Evolutionary conservation across 2,888 invertebrate genomes (phyloP), one percentile per base, ranked within the genome.

Genomic region (Aethes cnicana): DNA sequence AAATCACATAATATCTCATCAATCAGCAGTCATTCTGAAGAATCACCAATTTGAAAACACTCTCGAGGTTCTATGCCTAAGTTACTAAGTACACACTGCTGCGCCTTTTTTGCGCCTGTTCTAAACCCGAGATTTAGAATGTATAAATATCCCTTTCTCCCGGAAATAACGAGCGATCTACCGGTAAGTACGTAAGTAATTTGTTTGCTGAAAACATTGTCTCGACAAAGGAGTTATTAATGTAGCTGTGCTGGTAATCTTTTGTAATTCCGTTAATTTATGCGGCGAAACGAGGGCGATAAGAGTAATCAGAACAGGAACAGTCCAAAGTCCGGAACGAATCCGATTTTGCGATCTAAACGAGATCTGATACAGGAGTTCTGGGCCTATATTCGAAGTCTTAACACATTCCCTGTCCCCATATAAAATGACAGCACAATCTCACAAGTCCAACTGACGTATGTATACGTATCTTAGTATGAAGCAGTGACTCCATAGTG

Each of bases 211-310:
- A 25, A 50, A 37, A 52, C 44, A 52, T 46, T 52, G 18, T 39
- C 26, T 39, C 32, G 26, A 52, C 44, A 37, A 32, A 46, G 32
- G 32, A 52, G 46, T 46, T 44, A 50, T 50, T 50, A 41, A 26
- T 46, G 26, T 46, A 33, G 33, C 46, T 46, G 46, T 20, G 37
- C 52, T 39, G 37, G 52, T 52, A 52, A 52, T 52, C 52, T 46
- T 33, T 32, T 33, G 39, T 52, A 46, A 52, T 37, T 46, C 46
- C 37, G 37, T 46, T 46, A 52, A 52, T 46, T 52, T 52, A 52
- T 52, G 52, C 46, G 25, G 11, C 5, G 52, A 20, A 26, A 39
- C 52, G 37, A 30, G 39, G 44, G 32, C 18, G 52, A 52, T 52
- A 52, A 52, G 32, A 33, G 44, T 46, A 52, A 52, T 52, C 52